Conservation (phyloP, 2,797 vertebrate genomes). For the Lepus oiostolus region DNA sequence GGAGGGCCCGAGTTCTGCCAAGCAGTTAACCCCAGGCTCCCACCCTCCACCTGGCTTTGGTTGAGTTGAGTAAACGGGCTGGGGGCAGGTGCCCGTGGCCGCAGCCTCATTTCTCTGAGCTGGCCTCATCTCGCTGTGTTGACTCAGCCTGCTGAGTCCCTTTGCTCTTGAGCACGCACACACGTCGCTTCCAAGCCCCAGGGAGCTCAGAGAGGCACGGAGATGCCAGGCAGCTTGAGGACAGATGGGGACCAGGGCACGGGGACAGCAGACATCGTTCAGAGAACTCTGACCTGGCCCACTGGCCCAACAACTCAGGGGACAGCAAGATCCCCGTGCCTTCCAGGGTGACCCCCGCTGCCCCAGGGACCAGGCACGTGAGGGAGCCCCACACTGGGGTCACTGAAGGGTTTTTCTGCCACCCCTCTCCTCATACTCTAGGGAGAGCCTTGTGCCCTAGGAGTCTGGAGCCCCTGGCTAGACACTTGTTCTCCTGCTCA, state of each 20-base stretch:
- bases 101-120: constrained; percentile 54
- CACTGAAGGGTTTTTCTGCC: not conserved
- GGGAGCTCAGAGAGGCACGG: not conserved
- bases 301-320: not conserved
- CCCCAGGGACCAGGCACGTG: not conserved
- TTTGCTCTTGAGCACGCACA: not conserved
- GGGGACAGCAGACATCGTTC: not conserved
- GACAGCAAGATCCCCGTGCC: not conserved
- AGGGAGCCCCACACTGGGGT: not conserved
- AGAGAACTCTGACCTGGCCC: not conserved
- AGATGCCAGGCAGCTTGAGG: not conserved
- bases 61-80: not conserved
- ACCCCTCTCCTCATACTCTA: not conserved
- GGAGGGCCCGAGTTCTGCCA: not conserved
- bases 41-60: not conserved
- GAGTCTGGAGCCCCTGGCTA: not conserved
- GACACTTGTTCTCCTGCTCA: not conserved
- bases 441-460: too few species aligned
- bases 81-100: constrained; percentile 25
- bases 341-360: not conserved
- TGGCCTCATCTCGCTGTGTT: constrained; percentile 50
- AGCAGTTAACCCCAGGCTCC: constrained; percentile 4
- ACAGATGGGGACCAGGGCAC: not conserved
- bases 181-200: not conserved
- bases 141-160: constrained; percentile 17